Base-by-base conservation (phyloP, 2,797 vertebrate species). In the Philypnodon macrostomus region DNA sequence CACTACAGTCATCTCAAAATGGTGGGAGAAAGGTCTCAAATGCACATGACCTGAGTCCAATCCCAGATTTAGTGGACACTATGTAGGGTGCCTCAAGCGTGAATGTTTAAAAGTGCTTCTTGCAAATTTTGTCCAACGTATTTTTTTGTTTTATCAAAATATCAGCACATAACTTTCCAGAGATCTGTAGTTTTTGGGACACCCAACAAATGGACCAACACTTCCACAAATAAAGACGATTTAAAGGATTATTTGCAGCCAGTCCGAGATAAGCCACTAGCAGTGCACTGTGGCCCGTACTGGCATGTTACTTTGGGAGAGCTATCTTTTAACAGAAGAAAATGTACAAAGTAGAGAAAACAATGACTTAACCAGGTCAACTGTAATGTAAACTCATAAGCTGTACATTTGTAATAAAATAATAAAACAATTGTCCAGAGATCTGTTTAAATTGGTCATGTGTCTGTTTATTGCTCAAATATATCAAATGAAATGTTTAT, bases 381-480 rank as follows among this genome's bases (percentile, higher is more conserved):
- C 80, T 52, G 70, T 89, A 86, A 89, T 84, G 85, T 85, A 88
- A 88, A 89, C 86, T 87, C 80, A 81, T 90, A 90, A 90, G 80
- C 83, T 91, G 91, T 91, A 91, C 88, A 89, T 91, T 92, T 91
- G 87, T 90, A 90, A 91, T 92, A 91, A 92, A 91, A 87, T 73
- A 77, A 87, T 79, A 80, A 86, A 86, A 85, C 75, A 88, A 85
- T 70, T 79, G 76, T 58, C 57, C 4, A 6, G 30, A 2, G 6
- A 27, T 30, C n/a, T 57, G 11, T n/a, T n/a, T 46, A 8, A 11
- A 2, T 23, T 21, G 53, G 33, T 35, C 16, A 4, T 17, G 16
- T 15, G 5, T 34, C 1, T 2, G 16, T 3, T 23, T 23, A 3
- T 23, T 23, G 21, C 21, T 23, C 21, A 3, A 3, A 23, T 6